Evolutionary conservation across 2,888 invertebrate genomes (phyloP).

Genomic region (Drosophila lacicola): DNA sequence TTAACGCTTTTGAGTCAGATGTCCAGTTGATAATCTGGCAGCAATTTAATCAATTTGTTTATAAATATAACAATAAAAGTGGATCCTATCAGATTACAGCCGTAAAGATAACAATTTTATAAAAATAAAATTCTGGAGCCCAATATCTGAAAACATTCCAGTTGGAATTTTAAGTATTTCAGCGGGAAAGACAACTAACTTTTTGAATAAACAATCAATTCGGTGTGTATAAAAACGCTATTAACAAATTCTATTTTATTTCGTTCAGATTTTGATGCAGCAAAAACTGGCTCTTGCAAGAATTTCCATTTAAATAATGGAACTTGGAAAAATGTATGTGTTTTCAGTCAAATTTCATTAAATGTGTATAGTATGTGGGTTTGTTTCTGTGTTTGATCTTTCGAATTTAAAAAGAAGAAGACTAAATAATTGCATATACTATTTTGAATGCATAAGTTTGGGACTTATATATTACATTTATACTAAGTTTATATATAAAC

Average conservation of each 20-base stretch:
- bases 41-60: too few species aligned
- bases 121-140: too few species aligned
- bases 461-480: constrained; percentile 71
- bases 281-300: constrained; percentile 27
- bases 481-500: constrained; percentile 54
- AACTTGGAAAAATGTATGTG: constrained; percentile 19
- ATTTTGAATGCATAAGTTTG: constrained; percentile 55
- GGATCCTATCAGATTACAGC: too few species aligned
- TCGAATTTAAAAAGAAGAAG: constrained; percentile 33
- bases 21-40: too few species aligned
- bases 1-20: too few species aligned
- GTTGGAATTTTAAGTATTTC: too few species aligned
- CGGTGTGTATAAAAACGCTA: constrained; percentile 59
- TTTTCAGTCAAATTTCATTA: constrained; percentile 60
- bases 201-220: constrained; percentile 1
- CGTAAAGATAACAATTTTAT: too few species aligned
- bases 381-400: constrained; percentile 67
- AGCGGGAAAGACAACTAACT: background rate
- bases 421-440: constrained; percentile 50
- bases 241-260: constrained; percentile 76
- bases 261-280: constrained; percentile 68
- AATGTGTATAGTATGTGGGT: constrained; percentile 34
- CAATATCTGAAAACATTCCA: too few species aligned
- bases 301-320: constrained; percentile 36
- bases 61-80: too few species aligned